phyloP scores from a whole-genome alignment of 2,888 invertebrate species.

The Lasioglossum villosulum region DNA sequence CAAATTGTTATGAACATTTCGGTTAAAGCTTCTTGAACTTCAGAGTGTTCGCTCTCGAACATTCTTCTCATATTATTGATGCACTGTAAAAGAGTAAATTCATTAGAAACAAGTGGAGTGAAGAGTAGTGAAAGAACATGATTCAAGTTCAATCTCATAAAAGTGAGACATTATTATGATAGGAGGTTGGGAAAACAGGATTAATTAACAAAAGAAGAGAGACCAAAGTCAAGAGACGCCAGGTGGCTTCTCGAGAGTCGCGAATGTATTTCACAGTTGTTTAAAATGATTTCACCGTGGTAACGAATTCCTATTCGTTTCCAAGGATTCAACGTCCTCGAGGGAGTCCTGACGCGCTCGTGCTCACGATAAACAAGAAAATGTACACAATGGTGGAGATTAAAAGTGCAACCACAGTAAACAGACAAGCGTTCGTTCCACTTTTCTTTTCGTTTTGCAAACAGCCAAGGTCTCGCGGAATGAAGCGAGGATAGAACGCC shows the following conservation, averaged over 20 bases:
- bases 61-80: no score
- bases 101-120: no score
- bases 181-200: neutral
- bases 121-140: no score
- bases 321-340: constrained; percentile 9
- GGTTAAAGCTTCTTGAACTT: neutral
- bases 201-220: neutral
- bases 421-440: constrained; percentile 25
- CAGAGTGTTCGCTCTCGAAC: no score
- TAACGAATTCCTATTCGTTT: constrained; percentile 22
- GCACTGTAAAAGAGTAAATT: no score
- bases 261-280: neutral
- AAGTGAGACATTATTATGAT: no score
- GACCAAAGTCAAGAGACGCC: neutral
- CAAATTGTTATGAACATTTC: neutral
- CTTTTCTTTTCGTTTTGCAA: neutral
- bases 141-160: no score
- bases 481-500: neutral
- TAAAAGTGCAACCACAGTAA: constrained; percentile 47
- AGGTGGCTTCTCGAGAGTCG: neutral
- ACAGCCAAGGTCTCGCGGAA: neutral
- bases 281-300: constrained; percentile 27
- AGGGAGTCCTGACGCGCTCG: constrained; percentile 21
- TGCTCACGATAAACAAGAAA: constrained; percentile 34
- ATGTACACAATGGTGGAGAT: constrained; percentile 43